Conservation (phyloP, 2,797 vertebrate species). For the Mormyrops boulengeri region DNA sequence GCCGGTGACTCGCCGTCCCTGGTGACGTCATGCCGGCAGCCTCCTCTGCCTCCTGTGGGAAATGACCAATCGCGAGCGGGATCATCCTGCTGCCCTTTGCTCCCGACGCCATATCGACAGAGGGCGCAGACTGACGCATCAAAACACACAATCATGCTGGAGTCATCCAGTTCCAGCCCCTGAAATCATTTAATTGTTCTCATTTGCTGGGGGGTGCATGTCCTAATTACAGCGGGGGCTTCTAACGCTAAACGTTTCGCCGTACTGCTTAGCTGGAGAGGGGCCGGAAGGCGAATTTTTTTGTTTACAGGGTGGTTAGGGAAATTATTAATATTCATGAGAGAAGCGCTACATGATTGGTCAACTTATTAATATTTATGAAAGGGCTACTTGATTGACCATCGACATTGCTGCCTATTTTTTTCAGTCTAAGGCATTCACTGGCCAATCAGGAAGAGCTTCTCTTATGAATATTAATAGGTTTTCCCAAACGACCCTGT, state of each 20-base stretch:
- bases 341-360: neutral
- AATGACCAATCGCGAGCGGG: conserved; percentile 3
- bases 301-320: neutral
- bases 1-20: neutral
- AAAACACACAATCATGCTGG: neutral
- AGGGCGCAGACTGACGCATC: neutral
- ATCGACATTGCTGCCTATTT: neutral
- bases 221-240: neutral
- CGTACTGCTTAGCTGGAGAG: neutral
- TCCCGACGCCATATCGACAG: neutral
- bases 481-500: neutral
- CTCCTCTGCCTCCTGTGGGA: conserved; percentile 6
- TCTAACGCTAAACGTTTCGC: neutral
- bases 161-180: neutral
- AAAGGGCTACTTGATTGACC: neutral
- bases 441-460: neutral
- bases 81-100: neutral
- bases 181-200: neutral
- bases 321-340: neutral
- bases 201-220: neutral
- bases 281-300: neutral
- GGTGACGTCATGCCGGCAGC: neutral
- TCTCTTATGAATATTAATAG: neutral
- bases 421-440: neutral
- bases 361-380: neutral